Conservation (phyloP, 30 jellyfish, hydroid and myxozoan genomes). For the Aurelia coerulea region DNA sequence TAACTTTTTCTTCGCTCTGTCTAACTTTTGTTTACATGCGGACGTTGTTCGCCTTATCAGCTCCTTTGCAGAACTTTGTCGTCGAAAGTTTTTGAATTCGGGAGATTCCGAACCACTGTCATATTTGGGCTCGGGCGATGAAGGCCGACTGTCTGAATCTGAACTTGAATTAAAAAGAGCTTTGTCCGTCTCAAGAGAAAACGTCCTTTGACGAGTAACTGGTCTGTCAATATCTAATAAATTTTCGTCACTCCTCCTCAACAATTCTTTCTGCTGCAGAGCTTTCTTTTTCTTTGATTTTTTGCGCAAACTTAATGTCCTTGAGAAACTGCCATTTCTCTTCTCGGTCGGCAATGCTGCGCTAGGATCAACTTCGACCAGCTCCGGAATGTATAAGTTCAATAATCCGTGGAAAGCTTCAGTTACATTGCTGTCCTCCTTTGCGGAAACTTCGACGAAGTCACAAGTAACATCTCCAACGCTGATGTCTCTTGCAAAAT, state of each 20-base stretch:
- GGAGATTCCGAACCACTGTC: slow-evolving; percentile 1
- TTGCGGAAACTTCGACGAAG: slow-evolving; percentile 89
- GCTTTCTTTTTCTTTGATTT: slow-evolving; percentile 19
- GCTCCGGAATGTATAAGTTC: slow-evolving; percentile 86
- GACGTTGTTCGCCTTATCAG: slow-evolving; percentile 66
- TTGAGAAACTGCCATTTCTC: slow-evolving; percentile 63
- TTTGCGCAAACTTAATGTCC: slow-evolving; percentile 41
- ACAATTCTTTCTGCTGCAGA: slow-evolving; percentile 17
- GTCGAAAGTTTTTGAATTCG: slow-evolving; percentile 32
- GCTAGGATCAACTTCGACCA: slow-evolving; percentile 5
- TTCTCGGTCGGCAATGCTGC: slow-evolving; percentile 23
- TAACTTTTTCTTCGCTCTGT: slow-evolving; percentile 56
- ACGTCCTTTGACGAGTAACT: slow-evolving; percentile 35
- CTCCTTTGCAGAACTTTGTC: slow-evolving; percentile 79
- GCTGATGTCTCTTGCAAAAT: slow-evolving; percentile 70
- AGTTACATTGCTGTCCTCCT: slow-evolving; percentile 63
- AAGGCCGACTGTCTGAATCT: slow-evolving; percentile 59
- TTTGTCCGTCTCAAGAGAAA: slow-evolving; percentile 38
- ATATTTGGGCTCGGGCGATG: slow-evolving; percentile 35
- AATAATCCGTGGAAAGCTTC: slow-evolving; percentile 79
- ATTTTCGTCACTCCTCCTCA: slow-evolving; percentile 65
- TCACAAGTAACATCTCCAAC: slow-evolving; percentile 72
- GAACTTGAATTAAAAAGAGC: slow-evolving; percentile 39
- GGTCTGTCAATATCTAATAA: slow-evolving; percentile 46
- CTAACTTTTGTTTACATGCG: slow-evolving; percentile 66